A percentile compares a stretch with the other conserved stretches of the same genome.
Conservation (phyloP, 2,888 invertebrate genomes). For the Opisthograptis luteolata region DNA sequence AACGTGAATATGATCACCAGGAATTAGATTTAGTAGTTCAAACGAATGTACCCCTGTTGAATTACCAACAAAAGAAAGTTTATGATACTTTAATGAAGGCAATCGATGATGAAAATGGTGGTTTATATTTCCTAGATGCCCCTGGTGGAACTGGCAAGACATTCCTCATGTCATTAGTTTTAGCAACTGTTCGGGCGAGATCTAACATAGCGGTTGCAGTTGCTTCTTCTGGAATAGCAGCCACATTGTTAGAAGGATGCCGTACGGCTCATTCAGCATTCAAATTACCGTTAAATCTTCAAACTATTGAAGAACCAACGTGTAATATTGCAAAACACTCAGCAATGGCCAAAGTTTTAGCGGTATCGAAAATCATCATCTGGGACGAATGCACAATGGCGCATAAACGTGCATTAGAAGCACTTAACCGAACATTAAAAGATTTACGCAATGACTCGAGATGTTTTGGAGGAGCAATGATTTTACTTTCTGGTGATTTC, state of each 20-base stretch:
- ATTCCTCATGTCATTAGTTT: conserved; percentile 39
- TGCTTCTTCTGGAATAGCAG: conserved; percentile 30
- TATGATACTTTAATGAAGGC: conserved; percentile 42
- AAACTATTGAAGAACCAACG: conserved; percentile 33
- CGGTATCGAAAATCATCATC: conserved; percentile 34
- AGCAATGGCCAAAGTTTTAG: conserved; percentile 32
- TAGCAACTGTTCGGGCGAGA: conserved; percentile 21
- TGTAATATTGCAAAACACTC: conserved; percentile 37
- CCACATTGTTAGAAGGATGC: conserved; percentile 28
- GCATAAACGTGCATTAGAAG: conserved; percentile 21
- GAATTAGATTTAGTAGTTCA: conserved; percentile 38
- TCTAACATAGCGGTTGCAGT: conserved; percentile 29
- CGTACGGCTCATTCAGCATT: conserved; percentile 35
- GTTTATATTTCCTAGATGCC: conserved; percentile 39
- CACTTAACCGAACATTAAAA: conserved; percentile 7
- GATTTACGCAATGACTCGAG: conserved; percentile 11
- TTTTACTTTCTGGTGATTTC: conserved; percentile 36
- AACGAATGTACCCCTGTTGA: conserved; percentile 40
- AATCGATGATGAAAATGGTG: conserved; percentile 39
- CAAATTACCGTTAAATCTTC: conserved; percentile 36
- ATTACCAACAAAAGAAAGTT: conserved; percentile 40
- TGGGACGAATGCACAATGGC: conserved; percentile 43
- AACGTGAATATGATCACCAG: conserved; percentile 36
- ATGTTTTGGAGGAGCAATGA: conserved; percentile 31
- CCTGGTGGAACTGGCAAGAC: conserved; percentile 30